These are phyloP conservation scores for Eretmocerus hayati DNA, from an alignment of 2,888 invertebrate genomes.

Conservation along the genomic window DNA sequence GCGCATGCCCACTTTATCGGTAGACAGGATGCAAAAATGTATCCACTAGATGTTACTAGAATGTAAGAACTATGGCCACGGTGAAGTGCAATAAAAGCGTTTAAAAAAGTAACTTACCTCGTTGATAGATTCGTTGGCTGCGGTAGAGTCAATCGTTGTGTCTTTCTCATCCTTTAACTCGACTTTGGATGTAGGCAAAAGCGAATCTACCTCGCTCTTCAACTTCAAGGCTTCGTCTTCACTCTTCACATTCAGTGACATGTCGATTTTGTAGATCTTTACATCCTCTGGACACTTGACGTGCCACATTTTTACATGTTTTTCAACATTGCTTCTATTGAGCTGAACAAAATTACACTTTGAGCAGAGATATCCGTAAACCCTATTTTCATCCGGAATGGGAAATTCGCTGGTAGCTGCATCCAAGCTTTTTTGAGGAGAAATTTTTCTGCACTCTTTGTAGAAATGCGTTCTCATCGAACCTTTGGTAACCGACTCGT, in stretches of 20 bases:
- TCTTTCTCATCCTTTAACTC: slow-evolving; percentile 24
- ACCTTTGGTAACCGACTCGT: slow-evolving; percentile 38
- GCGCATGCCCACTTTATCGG: no score
- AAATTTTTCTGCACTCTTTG: slow-evolving; percentile 33
- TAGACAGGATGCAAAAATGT: no score
- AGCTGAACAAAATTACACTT: slow-evolving; percentile 70
- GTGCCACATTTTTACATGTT: slow-evolving; percentile 56
- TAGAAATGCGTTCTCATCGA: slow-evolving; percentile 42
- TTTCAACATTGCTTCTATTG: slow-evolving; percentile 53
- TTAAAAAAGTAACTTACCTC: no score
- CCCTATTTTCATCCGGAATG: slow-evolving; percentile 30
- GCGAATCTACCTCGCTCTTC: background rate
- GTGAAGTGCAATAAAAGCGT: no score
- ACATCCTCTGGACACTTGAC: slow-evolving; percentile 45
- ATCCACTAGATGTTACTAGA: no score
- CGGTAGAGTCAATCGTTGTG: no score
- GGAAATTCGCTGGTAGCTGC: slow-evolving; percentile 31
- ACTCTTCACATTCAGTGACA: slow-evolving; percentile 33
- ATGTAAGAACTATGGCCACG: no score
- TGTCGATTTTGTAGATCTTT: slow-evolving; percentile 46
- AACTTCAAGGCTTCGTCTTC: background rate
- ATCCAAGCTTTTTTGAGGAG: slow-evolving; percentile 21
- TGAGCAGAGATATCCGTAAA: slow-evolving; percentile 60
- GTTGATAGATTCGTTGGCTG: no score
- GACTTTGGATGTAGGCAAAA: slow-evolving; percentile 25